Conservation (phyloP, 2,797 vertebrate species). For the Phoebastria nigripes region DNA sequence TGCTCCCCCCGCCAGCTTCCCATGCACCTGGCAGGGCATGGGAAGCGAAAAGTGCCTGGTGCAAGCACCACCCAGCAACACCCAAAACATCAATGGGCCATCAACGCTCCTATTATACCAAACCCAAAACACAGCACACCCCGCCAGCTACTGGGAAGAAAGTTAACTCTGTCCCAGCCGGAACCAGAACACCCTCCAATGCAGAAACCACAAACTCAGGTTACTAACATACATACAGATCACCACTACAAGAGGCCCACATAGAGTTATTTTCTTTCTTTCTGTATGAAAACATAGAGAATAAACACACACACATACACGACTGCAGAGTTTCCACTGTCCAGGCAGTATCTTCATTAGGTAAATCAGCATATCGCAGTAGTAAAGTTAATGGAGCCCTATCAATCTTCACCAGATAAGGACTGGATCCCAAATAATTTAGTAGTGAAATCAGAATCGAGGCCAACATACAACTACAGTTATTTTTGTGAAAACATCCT, state of each 20-base stretch:
- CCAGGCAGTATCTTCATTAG: background rate
- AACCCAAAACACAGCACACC: too few relatives aligned
- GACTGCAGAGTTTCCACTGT: background rate
- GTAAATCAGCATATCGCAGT: background rate
- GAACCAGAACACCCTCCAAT: background rate
- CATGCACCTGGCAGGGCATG: too few relatives aligned
- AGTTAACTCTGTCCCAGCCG: too few relatives aligned
- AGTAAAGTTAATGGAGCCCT: background rate
- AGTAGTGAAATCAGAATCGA: background rate
- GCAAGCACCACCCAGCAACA: too few relatives aligned
- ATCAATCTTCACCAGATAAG: background rate
- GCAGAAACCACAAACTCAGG: background rate
- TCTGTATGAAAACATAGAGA: background rate
- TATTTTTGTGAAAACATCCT: background rate
- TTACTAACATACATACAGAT: background rate
- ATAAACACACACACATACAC: rapidly evolving
- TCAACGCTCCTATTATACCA: too few relatives aligned
- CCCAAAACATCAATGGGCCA: too few relatives aligned
- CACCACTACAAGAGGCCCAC: background rate
- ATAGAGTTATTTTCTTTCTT: background rate
- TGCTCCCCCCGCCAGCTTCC: too few relatives aligned
- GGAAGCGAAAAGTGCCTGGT: too few relatives aligned
- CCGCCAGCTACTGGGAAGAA: too few relatives aligned
- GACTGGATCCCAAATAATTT: background rate
- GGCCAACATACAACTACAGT: background rate